Evolutionary conservation across 2,888 invertebrate species (phyloP), one percentile per base, ranked within the genome.

Genomic region (Dynastes grantii): DNA sequence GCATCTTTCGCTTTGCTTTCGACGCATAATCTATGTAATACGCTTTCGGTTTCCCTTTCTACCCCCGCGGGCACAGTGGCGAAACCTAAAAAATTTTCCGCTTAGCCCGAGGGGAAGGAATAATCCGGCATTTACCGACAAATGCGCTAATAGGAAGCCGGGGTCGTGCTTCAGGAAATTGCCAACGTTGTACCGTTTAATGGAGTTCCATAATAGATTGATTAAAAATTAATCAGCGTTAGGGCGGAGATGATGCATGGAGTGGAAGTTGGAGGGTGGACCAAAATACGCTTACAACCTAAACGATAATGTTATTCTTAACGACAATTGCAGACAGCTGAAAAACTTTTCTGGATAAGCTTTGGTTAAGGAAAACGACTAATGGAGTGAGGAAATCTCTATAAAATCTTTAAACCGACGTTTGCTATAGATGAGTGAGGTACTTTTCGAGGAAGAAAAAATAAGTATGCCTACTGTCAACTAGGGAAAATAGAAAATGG

Each of bases 121-220:
- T 75, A 75, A 75, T 75, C 73, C 45, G 45, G 40, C 40, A 75
- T 75, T 75, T 75, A 75, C 73, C 49, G 73, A 75, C 73, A 61
- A 68, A 49, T 68, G 40, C 73, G 73, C 61, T 75, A 75, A 75
- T 75, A 75, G 73, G 73, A 75, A 75, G 29, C 22, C 55, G 22
- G 61, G 61, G 73, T 45, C 61, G 61, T 49, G 45, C 45, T 40
- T 22, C 73, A 75, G 73, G 73, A 75, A 75, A 75, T 75, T 75
- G 27, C 73, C 73, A 61, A 22, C 16, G 73, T 75, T 75, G 73
- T 75, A 45, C 45, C 27, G 49, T 53, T 58, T 40, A 40, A 61
- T 58, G 40, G 73, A 73, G 73, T 73, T 73, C 45, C 61, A 49
- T 75, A 75, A 75, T 61, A 63, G 45, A 75, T 61, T 61, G 61